Evolutionary conservation across 2,113 vertebrate genomes (phyloP).

Genomic region (Nestor notabilis): DNA sequence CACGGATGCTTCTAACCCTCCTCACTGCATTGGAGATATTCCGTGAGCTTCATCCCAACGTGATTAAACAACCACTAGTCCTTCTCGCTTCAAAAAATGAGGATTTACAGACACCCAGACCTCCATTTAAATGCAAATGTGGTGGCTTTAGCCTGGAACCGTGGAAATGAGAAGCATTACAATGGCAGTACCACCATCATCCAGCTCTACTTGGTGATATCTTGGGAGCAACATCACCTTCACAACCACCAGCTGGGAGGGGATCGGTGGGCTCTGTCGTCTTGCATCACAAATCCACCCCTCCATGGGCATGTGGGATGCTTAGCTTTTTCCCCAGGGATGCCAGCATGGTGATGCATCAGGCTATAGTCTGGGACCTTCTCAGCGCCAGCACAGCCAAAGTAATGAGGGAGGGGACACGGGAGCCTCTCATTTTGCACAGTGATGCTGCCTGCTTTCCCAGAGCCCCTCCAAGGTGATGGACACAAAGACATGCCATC

Average conservation of each 20-base stretch:
- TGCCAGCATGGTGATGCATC: neutral
- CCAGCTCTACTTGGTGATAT: neutral
- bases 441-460: neutral
- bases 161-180: conserved; percentile 37
- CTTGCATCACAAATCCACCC: neutral
- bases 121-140: conserved; percentile 81
- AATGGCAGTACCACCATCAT: neutral
- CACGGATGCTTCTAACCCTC: fast-evolving
- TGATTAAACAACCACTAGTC: conserved; percentile 73
- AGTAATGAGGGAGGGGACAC: fast-evolving
- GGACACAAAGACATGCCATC: neutral
- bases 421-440: neutral
- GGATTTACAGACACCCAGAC: conserved; percentile 73
- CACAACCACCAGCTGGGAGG: neutral
- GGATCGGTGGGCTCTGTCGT: fast-evolving
- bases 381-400: neutral
- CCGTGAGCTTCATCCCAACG: conserved; percentile 47
- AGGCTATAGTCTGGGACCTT: too few species aligned
- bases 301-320: fast-evolving
- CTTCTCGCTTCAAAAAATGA: conserved; percentile 44
- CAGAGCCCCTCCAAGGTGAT: fast-evolving
- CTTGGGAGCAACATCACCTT: neutral
- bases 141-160: conserved; percentile 13
- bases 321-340: neutral
- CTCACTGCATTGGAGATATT: neutral